Percentiles rank a stretch among this genome's conserved stretches.
These are phyloP conservation scores for Pomacea maculata DNA, from an alignment of 1,140 invertebrate genomes.

Conservation along the genomic window DNA sequence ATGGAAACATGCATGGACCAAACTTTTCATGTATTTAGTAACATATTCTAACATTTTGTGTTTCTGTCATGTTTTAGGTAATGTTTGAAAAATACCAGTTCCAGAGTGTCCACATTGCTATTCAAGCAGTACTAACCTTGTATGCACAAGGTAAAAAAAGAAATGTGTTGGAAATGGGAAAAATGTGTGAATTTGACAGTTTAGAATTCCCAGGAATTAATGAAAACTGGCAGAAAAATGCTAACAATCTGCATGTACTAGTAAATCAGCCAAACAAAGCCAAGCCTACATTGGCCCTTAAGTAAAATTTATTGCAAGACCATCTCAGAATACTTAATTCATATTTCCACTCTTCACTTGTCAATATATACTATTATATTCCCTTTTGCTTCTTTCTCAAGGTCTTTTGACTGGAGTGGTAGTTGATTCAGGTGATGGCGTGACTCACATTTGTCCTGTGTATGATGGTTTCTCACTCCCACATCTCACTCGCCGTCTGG, in stretches of 20 bases:
- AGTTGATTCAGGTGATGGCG: constrained; percentile 98
- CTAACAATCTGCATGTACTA: too few relatives aligned
- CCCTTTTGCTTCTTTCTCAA: constrained; percentile 30
- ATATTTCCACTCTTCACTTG: neutral
- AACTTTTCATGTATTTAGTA: too few relatives aligned
- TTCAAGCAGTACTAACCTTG: constrained; percentile 93
- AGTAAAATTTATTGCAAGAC: too few relatives aligned
- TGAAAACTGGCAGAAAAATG: too few relatives aligned
- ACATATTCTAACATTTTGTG: neutral
- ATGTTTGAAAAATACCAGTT: constrained; percentile 99
- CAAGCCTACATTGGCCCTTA: too few relatives aligned
- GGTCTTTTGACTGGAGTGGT: constrained; percentile 95
- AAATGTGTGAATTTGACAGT: too few relatives aligned
- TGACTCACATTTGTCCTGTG: constrained; percentile 99
- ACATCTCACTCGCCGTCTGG: constrained; percentile 92
- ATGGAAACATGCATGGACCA: neutral
- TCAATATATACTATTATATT: neutral
- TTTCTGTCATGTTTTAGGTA: constrained; percentile 72
- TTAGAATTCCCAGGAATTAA: too few relatives aligned
- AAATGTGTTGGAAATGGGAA: neutral
- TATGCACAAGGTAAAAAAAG: constrained; percentile 90
- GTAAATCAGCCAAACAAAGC: too few relatives aligned
- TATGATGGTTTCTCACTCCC: constrained; percentile 97
- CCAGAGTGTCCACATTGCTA: constrained; percentile 94
- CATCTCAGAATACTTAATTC: too few relatives aligned